Evolutionary conservation across 2,113 vertebrate species (phyloP), one percentile per base, ranked within the genome.

Genomic region (Nasalis larvatus): DNA sequence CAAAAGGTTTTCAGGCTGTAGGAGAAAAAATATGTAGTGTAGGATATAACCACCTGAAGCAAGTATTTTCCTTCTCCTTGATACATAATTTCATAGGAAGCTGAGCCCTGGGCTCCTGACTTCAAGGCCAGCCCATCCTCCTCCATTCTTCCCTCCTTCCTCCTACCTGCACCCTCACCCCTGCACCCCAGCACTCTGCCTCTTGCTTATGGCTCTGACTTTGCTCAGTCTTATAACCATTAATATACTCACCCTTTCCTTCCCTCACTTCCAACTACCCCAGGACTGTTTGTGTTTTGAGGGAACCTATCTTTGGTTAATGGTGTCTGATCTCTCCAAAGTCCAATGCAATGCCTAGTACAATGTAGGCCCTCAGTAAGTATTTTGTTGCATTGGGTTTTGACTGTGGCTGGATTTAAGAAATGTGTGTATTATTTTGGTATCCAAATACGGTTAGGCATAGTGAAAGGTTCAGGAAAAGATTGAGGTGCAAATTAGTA

Each of bases 1-100:
- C 21, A 99, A 99, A 52, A 99, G 98, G 98, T 99, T 99, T 98
- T 99, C 99, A 6, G 99, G 99, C 99, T 99, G 96, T 1, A 82
- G 8, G 84, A 25, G 40, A 58, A 81, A n/a, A 73, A 69, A 56
- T 54, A 56, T 25, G 17, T 32, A 42, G 86, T 6, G n/a, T 7
- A 60, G 30, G 49, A 73, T 25, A 1, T 1, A 23, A 10, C 66
- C 6, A 49, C 27, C 27, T 47, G 45, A 54, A 84, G 66, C 54
- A 49, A 3, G n/a, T 3, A 37, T 49, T 49, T 56, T 32, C 4
- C 37, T 77, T 58, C 8, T 20, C 25, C 21, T 25, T 13, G 6
- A 12, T 27, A 52, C 0, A 11, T 23, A 10, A 5, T 86, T 86
- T 86, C 77, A 56, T 49, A 74, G 60, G 18, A 84, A 20, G 27